Conservation (phyloP, 2,797 vertebrate species). For the Valencia hispanica region DNA sequence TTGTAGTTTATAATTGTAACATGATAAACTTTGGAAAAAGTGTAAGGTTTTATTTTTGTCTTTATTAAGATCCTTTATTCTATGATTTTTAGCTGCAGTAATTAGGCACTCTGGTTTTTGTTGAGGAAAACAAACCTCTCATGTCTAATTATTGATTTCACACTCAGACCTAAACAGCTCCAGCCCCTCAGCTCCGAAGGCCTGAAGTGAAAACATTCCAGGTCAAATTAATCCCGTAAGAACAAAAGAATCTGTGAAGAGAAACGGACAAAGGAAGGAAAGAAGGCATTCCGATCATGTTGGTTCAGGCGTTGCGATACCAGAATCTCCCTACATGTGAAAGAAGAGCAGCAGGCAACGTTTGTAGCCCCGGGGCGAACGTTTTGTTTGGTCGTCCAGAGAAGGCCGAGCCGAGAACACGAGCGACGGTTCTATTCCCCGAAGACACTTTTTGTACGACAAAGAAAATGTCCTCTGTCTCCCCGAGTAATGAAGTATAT, state of each 20-base stretch:
- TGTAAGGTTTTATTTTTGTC: background rate
- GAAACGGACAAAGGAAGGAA: constrained; percentile 37
- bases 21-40: background rate
- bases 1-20: background rate
- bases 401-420: too few species aligned
- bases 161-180: constrained; percentile 40
- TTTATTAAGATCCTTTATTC: background rate
- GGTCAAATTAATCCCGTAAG: constrained; percentile 73
- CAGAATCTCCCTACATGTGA: constrained; percentile 64
- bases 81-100: background rate
- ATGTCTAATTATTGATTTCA: constrained; percentile 53
- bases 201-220: constrained; percentile 78
- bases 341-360: constrained; percentile 53
- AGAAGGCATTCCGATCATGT: constrained; percentile 72
- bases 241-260: constrained; percentile 75
- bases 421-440: background rate
- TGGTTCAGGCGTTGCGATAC: constrained; percentile 69
- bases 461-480: background rate
- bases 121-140: constrained; percentile 4
- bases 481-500: background rate
- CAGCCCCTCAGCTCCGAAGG: constrained; percentile 37
- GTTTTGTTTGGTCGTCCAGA: too few species aligned
- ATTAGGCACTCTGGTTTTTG: background rate
- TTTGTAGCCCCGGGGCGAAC: constrained; percentile 33
- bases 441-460: background rate